Evolutionary conservation across 2,888 invertebrate species (phyloP).

Genomic region (Tetanocera ferruginea): DNA sequence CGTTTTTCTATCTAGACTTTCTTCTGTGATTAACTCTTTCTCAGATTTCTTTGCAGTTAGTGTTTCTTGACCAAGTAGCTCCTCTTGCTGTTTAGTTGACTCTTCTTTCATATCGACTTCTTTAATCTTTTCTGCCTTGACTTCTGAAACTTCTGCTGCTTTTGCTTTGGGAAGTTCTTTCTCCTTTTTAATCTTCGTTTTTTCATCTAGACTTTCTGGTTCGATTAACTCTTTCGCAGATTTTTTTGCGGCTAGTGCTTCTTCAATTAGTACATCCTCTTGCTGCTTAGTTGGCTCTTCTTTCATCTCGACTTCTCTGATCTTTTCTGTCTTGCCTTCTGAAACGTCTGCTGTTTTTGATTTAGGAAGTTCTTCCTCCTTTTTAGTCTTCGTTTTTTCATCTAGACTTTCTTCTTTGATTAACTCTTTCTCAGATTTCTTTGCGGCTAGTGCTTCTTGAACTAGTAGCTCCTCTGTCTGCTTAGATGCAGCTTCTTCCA

Average conservation of each 20-base stretch:
- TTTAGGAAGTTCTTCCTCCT: constrained; percentile 41
- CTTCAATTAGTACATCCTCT: too few relatives aligned
- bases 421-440: constrained; percentile 33
- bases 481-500: constrained; percentile 39
- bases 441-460: background rate
- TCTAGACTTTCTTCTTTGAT: constrained; percentile 49
- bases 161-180: constrained; percentile 40
- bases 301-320: constrained; percentile 45
- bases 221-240: constrained; percentile 1
- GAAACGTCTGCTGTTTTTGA: constrained; percentile 40
- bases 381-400: constrained; percentile 46
- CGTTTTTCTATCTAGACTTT: background rate
- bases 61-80: background rate
- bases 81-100: constrained; percentile 1
- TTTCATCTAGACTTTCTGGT: constrained; percentile 22
- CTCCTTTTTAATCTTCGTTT: constrained; percentile 42
- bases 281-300: background rate
- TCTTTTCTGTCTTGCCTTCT: constrained; percentile 27
- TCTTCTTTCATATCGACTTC: constrained; percentile 44
- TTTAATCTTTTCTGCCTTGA: constrained; percentile 12
- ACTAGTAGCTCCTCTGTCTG: background rate
- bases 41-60: background rate
- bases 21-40: constrained; percentile 25
- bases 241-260: too few relatives aligned
- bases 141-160: constrained; percentile 45